Base-by-base conservation (phyloP, 2,888 invertebrate genomes). In the Nomada fabriciana region DNA sequence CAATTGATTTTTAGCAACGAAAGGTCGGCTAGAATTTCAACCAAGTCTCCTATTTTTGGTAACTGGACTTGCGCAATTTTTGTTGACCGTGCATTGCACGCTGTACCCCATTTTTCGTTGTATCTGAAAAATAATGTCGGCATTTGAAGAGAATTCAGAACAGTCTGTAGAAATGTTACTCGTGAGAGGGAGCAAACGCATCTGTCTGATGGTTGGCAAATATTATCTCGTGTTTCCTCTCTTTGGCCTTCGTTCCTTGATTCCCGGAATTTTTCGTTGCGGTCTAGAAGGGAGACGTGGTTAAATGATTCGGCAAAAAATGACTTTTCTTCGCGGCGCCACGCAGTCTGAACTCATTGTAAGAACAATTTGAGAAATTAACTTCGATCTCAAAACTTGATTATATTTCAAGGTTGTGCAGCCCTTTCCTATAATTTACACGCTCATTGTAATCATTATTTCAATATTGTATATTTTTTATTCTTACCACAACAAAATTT, bases 111-210 rank as follows among this genome's bases (percentile, higher is more conserved):
- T 53, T 76, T n/a, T 47, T 43, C 18, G 65, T 20, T 25, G 25
- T 64, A 59, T 69, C 23, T 57, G 70, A 43, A 52, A 11, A 68
- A 80, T 81, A 69, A 69, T 81, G 55, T 65, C 15, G 29, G 23
- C 7, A 61, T 50, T 18, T n/a, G 11, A 11, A 20, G 20, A 23
- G 47, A 52, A 23, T 23, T 55, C 36, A n/a, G 25, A n/a, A 43
- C 36, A 2, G n/a, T 53, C 42, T 18, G 53, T 20, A 29, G 23
- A 59, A 70, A 64, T 64, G 36, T 20, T n/a, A 9, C 18, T 50
- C 25, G 57, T 1, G n/a, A 7, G 4, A 7, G n/a, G 20, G 23
- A 13, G 57, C 36, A 13, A 55, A 50, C 42, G 43, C 59, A 25
- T 23, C 20, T 25, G 25, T 25, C 36, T n/a, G 53, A 10, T 42